Base-by-base conservation (phyloP, 2,888 invertebrate species). In the Physocephala rufipes region DNA sequence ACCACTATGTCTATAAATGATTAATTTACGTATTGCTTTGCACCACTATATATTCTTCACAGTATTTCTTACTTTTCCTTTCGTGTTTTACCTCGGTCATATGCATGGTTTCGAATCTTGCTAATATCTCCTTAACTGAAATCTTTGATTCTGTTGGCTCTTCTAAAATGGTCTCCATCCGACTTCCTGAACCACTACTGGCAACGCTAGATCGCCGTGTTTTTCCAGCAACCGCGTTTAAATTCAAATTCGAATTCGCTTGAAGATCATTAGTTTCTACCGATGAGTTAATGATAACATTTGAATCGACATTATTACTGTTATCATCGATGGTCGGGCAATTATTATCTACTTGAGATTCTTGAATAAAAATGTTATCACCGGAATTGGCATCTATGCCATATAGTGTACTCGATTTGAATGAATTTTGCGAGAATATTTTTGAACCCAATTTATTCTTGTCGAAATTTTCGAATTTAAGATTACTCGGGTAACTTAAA, bases 101-200 rank as follows among this genome's bases (percentile, higher is more conserved):
- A 74, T 83, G 89, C 77, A 92, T 88, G 81, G 91, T 91, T 86
- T 94, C 94, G 86, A 94, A 94, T 76, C 94, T 88, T 69, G 93
- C 93, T 78, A 94, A 88, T 78, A 94, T 94, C 82, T 93, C 94
- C 82, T 92, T 91, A 75, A 94, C 94, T 75, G 94, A 93, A 80
- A 94, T 90, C 87, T 94, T 94, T n/a, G 91, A 91, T 82, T 94
- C 93, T 61, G 87, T 88, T 47, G 90, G 89, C 80, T 94, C 94
- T 84, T 94, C 94, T 72, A 92, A 89, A 75, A 94, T 94, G 65
- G 94, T 94, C 85, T 93, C 93, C 93, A 94, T 93, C 84, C 90
- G 90, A 78, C 86, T 91, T 83, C 89, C 90, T 80, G 90, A 90
- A 70, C 85, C 85, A 85, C 78, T 84, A 78, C 85, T 86, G 36